These are phyloP conservation scores for Panagrolaimus sp. DNA, from an alignment of 1,140 invertebrate species.

Conservation along the genomic window DNA sequence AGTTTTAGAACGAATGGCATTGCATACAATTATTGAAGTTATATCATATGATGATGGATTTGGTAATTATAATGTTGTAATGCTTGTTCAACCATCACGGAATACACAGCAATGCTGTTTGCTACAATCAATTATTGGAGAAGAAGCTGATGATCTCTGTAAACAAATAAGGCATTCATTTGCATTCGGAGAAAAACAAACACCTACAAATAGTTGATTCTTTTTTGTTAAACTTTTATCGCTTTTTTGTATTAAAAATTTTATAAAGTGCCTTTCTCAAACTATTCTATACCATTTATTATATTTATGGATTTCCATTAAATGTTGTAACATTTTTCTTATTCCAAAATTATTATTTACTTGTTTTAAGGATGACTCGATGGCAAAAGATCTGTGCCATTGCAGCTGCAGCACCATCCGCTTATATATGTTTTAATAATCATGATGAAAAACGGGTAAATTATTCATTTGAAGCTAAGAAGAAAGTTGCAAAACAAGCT, in stretches of 20 bases:
- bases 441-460: background rate
- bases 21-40: constrained; percentile 1
- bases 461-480: background rate
- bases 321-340: too few species aligned
- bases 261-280: background rate
- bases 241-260: background rate
- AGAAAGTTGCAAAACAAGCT: background rate
- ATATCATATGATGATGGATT: constrained; percentile 11
- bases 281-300: background rate
- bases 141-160: background rate
- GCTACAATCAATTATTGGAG: constrained; percentile 1
- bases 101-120: constrained; percentile 2
- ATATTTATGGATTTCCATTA: background rate
- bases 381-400: background rate
- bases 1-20: constrained; percentile 4
- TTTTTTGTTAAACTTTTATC: background rate
- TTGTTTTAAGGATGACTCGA: background rate
- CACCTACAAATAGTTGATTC: too few species aligned
- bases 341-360: too few species aligned
- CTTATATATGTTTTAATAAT: constrained; percentile 2
- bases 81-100: background rate
- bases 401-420: background rate
- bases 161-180: background rate
- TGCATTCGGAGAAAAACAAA: background rate
- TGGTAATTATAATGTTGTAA: constrained; percentile 13